Percentiles rank a stretch among this genome's conserved stretches.
Conservation (phyloP, 1,140 invertebrate genomes). For the Diabrotica virgifera region DNA sequence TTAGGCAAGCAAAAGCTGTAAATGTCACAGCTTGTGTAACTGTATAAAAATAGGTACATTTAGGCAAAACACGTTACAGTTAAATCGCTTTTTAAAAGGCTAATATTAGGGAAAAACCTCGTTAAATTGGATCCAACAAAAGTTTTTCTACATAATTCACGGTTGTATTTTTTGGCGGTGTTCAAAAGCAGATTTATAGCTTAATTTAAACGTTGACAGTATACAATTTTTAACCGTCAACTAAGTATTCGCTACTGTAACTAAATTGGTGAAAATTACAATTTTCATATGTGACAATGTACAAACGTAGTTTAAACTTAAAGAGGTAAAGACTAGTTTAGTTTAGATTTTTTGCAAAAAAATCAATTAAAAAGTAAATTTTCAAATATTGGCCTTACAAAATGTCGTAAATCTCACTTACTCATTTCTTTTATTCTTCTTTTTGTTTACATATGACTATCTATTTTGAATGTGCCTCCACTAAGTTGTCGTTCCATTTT, state of each 20-base stretch:
- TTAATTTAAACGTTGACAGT: conserved; percentile 2
- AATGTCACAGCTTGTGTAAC: neutral
- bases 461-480: too few relatives aligned
- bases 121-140: neutral
- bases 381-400: too few relatives aligned
- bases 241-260: neutral
- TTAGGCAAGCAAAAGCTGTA: conserved; percentile 1
- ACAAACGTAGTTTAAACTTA: too few relatives aligned
- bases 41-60: neutral
- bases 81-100: neutral
- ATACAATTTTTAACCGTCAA: neutral
- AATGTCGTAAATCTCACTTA: too few relatives aligned
- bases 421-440: too few relatives aligned
- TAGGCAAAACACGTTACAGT: neutral
- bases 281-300: neutral
- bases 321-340: too few relatives aligned
- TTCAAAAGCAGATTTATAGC: neutral
- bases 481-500: too few relatives aligned
- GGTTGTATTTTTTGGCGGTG: neutral
- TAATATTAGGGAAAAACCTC: conserved; percentile 2
- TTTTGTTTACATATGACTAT: too few relatives aligned
- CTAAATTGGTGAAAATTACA: neutral
- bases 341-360: too few relatives aligned
- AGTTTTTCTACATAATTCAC: conserved; percentile 1
- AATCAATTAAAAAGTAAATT: too few relatives aligned